A percentile compares a stretch with the other conserved stretches of the same genome.
phyloP scores from a whole-genome alignment of 2,888 invertebrate genomes.

The Drosophila falleni region DNA sequence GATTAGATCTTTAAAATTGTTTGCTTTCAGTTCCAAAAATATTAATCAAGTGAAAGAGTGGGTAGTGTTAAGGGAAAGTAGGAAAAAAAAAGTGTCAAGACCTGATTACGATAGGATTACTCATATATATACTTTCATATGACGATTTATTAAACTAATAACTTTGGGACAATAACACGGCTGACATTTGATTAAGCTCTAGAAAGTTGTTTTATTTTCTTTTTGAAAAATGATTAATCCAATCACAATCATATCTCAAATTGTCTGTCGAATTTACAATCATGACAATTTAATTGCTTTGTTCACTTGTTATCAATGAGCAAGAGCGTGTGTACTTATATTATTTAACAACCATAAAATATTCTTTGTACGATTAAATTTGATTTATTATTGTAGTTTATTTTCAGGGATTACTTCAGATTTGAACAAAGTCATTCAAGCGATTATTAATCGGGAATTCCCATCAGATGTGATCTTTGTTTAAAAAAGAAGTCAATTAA shows the following conservation, averaged over 20 bases:
- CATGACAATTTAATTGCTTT: slow-evolving; percentile 15
- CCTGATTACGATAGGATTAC: neutral
- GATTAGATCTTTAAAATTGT: slow-evolving; percentile 13
- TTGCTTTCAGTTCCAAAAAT: neutral
- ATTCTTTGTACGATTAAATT: slow-evolving; percentile 1
- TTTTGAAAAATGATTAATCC: slow-evolving; percentile 9
- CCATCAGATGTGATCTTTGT: neutral
- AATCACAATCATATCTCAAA: slow-evolving; percentile 3
- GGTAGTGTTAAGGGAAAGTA: no score
- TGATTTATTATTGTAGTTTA: slow-evolving; percentile 4
- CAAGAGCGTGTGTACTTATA: slow-evolving; percentile 5
- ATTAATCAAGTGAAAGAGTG: no score
- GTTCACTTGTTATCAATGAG: slow-evolving; percentile 1
- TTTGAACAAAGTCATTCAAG: neutral
- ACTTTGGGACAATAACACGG: neutral
- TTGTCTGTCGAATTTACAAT: slow-evolving; percentile 7
- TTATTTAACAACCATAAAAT: neutral
- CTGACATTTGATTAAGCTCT: slow-evolving; percentile 3
- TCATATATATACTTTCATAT: neutral
- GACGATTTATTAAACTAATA: neutral
- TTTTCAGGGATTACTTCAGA: neutral
- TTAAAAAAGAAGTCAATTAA: neutral
- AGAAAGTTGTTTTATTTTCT: slow-evolving; percentile 12
- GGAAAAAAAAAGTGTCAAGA: no score
- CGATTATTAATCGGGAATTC: slow-evolving; percentile 2